Evolutionary conservation across 2,888 invertebrate genomes (phyloP), one percentile per base, ranked within the genome.

Genomic region (Thysanoteuthis rhombus): DNA sequence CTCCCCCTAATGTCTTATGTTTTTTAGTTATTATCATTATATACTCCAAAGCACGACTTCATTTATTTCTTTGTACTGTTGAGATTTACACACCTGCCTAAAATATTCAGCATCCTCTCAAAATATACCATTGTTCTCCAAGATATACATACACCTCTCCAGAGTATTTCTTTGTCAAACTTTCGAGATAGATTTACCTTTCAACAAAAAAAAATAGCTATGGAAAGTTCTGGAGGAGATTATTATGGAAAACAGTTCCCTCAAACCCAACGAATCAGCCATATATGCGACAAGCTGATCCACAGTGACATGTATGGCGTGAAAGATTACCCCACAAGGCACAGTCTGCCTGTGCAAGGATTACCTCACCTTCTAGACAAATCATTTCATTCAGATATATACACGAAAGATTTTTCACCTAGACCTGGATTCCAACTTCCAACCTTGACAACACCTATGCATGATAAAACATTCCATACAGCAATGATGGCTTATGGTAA

Each of bases 221-320:
- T 75, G 75, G 75, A 75, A 75, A 75, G 75, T 75, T 75, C 75
- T 36, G 75, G 75, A 16, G 75, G 75, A 16, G 91, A 91, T n/a
- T 91, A 40, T n/a, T 91, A 91, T 40, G 91, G 91, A 12, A 91
- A 91, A 40, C 91, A 91, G 16, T 91, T 91, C 32, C 42, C 91
- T 40, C 91, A 91, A 91, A 91, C 91, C 40, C 91, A 91, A 91
- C 39, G 91, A 91, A 91, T 91, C 28, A 91, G 91, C 39, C 91
- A 91, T 25, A 91, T 91, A 40, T 91, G 91, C 40, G 91, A 91
- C n/a, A 91, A 91, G 25, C 36, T 91, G 40, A 91, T 91, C n/a
- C 91, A 91, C 42, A 91, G 40, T 39, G 91, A 91, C 22, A 91
- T 91, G 91, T 91, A 91, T 42, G 91, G 91, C 10, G 91, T 91